Evolutionary conservation across 2,113 vertebrate species (phyloP).

Genomic region (Lophura nycthemera): DNA sequence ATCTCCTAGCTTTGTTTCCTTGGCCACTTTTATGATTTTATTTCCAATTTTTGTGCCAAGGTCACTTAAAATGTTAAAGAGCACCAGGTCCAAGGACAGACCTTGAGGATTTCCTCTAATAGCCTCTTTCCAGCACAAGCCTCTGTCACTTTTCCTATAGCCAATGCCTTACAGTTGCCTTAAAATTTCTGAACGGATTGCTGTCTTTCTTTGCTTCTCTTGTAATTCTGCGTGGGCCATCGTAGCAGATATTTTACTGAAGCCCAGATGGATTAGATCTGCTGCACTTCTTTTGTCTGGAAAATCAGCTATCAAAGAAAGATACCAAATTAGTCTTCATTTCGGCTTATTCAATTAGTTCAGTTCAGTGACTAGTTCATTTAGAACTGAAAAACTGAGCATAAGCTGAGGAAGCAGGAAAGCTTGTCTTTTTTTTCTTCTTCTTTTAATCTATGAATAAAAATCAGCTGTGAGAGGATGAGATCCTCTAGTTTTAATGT

Average conservation of each 20-base stretch:
- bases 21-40: background rate
- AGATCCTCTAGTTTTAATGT: slow-evolving; percentile 23
- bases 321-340: slow-evolving; percentile 52
- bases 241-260: background rate
- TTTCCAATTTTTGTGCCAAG: slow-evolving; percentile 28
- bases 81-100: slow-evolving; percentile 37
- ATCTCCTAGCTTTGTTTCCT: background rate
- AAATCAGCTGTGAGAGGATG: slow-evolving; percentile 46
- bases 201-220: background rate
- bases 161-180: background rate
- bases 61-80: slow-evolving; percentile 27
- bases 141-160: background rate
- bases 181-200: background rate
- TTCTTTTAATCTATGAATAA: slow-evolving; percentile 45
- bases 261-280: slow-evolving; percentile 34
- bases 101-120: slow-evolving; percentile 21
- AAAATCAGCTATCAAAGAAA: slow-evolving; percentile 54
- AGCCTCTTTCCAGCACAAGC: background rate
- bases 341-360: slow-evolving; percentile 60
- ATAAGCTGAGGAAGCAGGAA: slow-evolving; percentile 50
- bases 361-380: slow-evolving; percentile 52
- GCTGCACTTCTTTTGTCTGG: slow-evolving; percentile 27
- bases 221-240: background rate
- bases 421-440: background rate
- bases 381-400: slow-evolving; percentile 26